Conservation (phyloP, 2,113 vertebrate genomes). For the Prolemur simus region DNA sequence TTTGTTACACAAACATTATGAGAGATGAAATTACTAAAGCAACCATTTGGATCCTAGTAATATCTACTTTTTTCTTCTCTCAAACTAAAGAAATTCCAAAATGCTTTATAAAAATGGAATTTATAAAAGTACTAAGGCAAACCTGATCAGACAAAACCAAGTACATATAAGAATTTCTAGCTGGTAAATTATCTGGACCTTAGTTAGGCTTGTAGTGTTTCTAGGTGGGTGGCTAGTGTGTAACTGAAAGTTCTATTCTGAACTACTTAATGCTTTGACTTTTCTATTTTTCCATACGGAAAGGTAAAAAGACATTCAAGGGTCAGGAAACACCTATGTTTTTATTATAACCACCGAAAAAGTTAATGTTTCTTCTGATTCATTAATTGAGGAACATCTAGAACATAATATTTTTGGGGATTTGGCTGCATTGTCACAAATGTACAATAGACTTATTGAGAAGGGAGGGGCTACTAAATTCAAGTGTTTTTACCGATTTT, state of each 20-base stretch:
- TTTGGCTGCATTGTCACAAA: constrained; percentile 51
- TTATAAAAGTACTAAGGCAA: constrained; percentile 35
- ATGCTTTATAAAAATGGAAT: constrained; percentile 45
- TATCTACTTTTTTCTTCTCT: background rate
- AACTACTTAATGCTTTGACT: constrained; percentile 33
- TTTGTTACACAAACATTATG: background rate
- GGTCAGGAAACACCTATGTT: background rate
- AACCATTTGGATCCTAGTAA: background rate
- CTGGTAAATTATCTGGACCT: background rate
- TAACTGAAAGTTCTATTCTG: background rate
- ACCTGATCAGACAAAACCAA: background rate
- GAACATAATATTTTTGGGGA: background rate
- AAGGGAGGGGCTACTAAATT: constrained; percentile 61
- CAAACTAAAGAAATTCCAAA: constrained; percentile 54
- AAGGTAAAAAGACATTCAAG: background rate
- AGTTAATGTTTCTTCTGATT: background rate
- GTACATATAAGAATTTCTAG: background rate
- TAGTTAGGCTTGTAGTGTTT: background rate
- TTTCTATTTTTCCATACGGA: background rate
- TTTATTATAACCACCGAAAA: constrained; percentile 20
- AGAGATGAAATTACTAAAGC: constrained; percentile 39
- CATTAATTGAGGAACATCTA: background rate
- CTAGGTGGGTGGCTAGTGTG: background rate
- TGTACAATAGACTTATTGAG: constrained; percentile 32
- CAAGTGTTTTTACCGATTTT: constrained; percentile 65